Conservation (phyloP, 2,888 invertebrate species). For the Orthosia gothica region DNA sequence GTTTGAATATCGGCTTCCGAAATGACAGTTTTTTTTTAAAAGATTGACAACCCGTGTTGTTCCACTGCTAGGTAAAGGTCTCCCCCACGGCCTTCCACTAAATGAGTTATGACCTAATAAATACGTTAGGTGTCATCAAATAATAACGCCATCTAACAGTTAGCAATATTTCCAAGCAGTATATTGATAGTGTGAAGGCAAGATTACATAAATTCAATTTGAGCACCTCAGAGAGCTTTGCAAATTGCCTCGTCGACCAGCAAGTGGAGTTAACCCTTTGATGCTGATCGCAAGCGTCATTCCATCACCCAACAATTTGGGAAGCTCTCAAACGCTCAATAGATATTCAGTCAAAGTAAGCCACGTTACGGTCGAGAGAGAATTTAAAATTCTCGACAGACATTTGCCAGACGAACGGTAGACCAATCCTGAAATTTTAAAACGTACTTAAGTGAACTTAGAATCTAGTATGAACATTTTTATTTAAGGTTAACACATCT, state of each 20-base stretch:
- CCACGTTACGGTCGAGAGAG: conserved; percentile 58
- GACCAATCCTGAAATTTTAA: conserved; percentile 70
- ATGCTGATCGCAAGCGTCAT: conserved; percentile 78
- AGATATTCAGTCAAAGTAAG: conserved; percentile 70
- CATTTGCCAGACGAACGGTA: conserved; percentile 63
- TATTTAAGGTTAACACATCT: conserved; percentile 24
- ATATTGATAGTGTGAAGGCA: conserved; percentile 72
- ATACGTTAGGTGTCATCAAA: background rate
- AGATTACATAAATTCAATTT: conserved; percentile 89
- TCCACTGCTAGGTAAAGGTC: too few species aligned
- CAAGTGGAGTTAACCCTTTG: conserved; percentile 83
- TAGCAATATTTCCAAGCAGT: conserved; percentile 47
- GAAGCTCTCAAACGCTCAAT: conserved; percentile 72
- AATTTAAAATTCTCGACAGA: conserved; percentile 74
- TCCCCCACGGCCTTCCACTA: too few species aligned
- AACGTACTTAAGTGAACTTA: conserved; percentile 44
- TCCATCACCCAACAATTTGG: conserved; percentile 76
- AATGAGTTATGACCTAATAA: background rate
- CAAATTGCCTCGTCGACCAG: conserved; percentile 85
- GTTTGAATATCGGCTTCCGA: background rate
- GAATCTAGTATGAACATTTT: conserved; percentile 13
- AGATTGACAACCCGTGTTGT: too few species aligned
- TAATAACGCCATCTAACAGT: background rate
- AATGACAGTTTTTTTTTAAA: background rate
- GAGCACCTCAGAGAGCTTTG: conserved; percentile 83